Conservation (phyloP, 2,888 invertebrate species). For the Caenorhabditis doughertyi region DNA sequence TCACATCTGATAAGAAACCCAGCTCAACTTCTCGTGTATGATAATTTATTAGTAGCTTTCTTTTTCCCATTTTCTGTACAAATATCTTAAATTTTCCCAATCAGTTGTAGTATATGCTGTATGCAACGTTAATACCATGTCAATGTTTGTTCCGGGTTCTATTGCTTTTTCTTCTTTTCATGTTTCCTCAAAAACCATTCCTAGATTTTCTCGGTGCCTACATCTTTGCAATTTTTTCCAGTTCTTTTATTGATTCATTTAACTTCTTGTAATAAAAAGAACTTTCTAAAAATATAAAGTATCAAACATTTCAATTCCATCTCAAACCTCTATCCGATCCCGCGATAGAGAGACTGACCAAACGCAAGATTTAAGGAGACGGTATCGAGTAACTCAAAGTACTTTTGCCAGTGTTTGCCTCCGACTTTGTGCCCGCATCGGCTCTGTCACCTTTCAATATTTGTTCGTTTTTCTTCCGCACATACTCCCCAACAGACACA, state of each 20-base stretch:
- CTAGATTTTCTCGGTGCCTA: slow-evolving; percentile 34
- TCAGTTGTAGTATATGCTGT: neutral
- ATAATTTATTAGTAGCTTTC: neutral
- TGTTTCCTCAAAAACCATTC: slow-evolving; percentile 27
- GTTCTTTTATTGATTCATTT: neutral
- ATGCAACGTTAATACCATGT: slow-evolving; percentile 35
- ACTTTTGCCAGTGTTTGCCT: slow-evolving; percentile 57
- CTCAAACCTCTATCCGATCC: slow-evolving; percentile 13
- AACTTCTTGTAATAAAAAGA: slow-evolving; percentile 23
- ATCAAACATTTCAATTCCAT: slow-evolving; percentile 30
- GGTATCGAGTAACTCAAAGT: slow-evolving; percentile 63
- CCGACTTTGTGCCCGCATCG: slow-evolving; percentile 60
- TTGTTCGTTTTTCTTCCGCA: slow-evolving; percentile 57
- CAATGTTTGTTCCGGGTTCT: slow-evolving; percentile 50
- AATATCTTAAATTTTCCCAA: neutral
- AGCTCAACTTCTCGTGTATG: slow-evolving; percentile 55
- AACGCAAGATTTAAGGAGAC: slow-evolving; percentile 27
- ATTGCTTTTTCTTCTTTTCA: slow-evolving; percentile 31
- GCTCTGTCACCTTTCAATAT: slow-evolving; percentile 61
- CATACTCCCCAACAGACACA: no score
- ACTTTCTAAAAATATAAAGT: slow-evolving; percentile 24
- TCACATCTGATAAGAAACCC: slow-evolving; percentile 71
- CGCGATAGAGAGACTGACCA: slow-evolving; percentile 35
- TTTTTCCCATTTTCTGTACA: slow-evolving; percentile 9
- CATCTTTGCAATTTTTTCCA: no score